Base-by-base conservation (phyloP, 2,797 vertebrate species). In the Dermochelys coriacea region DNA sequence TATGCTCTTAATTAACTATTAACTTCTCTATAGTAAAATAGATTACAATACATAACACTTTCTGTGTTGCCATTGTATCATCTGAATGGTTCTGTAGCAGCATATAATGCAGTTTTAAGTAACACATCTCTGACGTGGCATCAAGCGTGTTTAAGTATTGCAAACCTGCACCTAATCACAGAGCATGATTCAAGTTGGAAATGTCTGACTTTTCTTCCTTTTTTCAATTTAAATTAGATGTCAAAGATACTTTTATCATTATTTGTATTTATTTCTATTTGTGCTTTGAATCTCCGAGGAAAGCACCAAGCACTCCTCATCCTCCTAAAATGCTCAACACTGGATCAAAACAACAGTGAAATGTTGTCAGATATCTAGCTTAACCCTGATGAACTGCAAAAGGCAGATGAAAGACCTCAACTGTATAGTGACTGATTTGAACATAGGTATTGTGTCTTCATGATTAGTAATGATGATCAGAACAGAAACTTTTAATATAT, bases 401-500 rank as follows among this genome's bases (percentile, higher is more conserved):
- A 31, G 18, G 51, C 78, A 94, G 92, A 91, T 25, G 57, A 92
- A 95, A 89, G 34, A 37, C 7, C 10, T 71, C 80, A 91, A 94
- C 15, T 78, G 25, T 4, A 1, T 2, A 5, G 7, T 74, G 82
- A 82, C 31, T 89, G 93, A 94, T 71, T n/a, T 3, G 14, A 55
- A 84, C 3, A n/a, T 25, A 82, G 45, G 14, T 51, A 77, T n/a
- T 85, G 82, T 27, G 82, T 34, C 79, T 85, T 85, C 41, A 54
- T 41, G 61, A 74, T 80, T 92, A 54, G 55, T 89, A 80, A 82
- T 2, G 31, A 92, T 45, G 91, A 86, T 1, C 25, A 97, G 82
- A 94, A 88, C 82, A 47, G 85, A 27, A 92, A 77, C 18, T 91
- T 54, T 83, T 85, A 95, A 85, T n/a, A n/a, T 12, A 88, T 31